These are phyloP conservation scores for Syngnathus rostellatus DNA, from an alignment of 2,797 vertebrate species.

Conservation along the genomic window DNA sequence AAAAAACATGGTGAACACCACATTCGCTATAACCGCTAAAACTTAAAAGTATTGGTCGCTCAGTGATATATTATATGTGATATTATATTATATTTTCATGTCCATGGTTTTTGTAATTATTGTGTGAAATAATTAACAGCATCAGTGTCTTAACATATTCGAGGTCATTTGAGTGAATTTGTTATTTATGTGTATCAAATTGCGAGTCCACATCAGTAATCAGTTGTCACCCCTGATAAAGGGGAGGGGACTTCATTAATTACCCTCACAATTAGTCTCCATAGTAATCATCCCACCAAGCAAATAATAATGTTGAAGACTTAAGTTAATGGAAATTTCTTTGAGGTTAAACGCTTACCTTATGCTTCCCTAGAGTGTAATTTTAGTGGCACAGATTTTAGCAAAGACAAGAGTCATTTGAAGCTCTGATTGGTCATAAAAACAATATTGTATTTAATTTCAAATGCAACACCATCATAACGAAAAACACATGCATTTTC, in stretches of 20 bases:
- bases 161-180: too few species aligned
- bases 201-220: too few species aligned
- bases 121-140: too few species aligned
- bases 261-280: neutral
- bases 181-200: too few species aligned
- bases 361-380: slow-evolving; percentile 14
- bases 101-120: too few species aligned
- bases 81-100: too few species aligned
- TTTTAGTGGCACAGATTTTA: slow-evolving; percentile 8
- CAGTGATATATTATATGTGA: too few species aligned
- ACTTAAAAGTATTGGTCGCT: too few species aligned
- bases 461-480: slow-evolving; percentile 11
- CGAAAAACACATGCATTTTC: neutral
- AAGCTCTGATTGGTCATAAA: slow-evolving; percentile 35
- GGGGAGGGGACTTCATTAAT: neutral
- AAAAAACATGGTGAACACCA: too few species aligned
- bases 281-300: neutral
- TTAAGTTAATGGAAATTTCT: slow-evolving; percentile 23
- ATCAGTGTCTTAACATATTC: too few species aligned
- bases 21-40: too few species aligned
- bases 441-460: slow-evolving; percentile 53
- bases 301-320: slow-evolving; percentile 21
- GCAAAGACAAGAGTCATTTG: slow-evolving; percentile 22
- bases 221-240: too few species aligned
- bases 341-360: slow-evolving; percentile 8